Evolutionary conservation across 1,140 invertebrate species (phyloP), one percentile per base, ranked within the genome.

Genomic region (Ips typographus): DNA sequence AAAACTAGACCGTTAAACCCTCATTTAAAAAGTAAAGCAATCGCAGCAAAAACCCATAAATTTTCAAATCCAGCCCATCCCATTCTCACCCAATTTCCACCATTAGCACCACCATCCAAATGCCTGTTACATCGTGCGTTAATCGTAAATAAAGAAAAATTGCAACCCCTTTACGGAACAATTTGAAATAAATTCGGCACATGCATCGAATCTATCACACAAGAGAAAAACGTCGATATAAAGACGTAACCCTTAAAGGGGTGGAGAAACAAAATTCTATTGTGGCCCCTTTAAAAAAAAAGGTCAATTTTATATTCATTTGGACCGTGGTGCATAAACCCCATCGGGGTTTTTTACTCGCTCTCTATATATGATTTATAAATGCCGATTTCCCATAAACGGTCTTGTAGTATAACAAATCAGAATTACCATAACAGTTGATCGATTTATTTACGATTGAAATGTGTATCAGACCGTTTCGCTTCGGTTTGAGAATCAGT

Each of bases 371-470:
- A 72, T 72, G 67, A 69, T 75, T 73, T 75, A 75, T 75, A 75
- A 70, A 71, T 57, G 61, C 38, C 65, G 62, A 69, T 71, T 74
- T 74, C 73, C 72, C 73, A 74, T 74, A 74, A 73, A 71, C 73
- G 73, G 63, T 65, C 72, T 74, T 72, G 74, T 75, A 68, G 59
- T 75, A 60, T 73, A 72, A 69, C 72, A 73, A 70, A 75, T 72
- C 64, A 38, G 57, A 70, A 75, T 75, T 75, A 75, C 43, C 74
- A 75, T 75, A 75, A 75, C 74, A 75, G 43, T 75, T 52, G 72
- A 70, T 75, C 74, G 72, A 75, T 75, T 68, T 72, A 75, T 74
- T 75, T 73, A 71, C 72, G 70, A 75, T 73, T 73, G 74, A 75
- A 73, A 64, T 70, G 68, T 73, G 64, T 66, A 53, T 70, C 72